Percentiles rank a stretch among this genome's conserved stretches.
Conservation (phyloP, 2,113 vertebrate genomes). For the Heterocephalus glaber region DNA sequence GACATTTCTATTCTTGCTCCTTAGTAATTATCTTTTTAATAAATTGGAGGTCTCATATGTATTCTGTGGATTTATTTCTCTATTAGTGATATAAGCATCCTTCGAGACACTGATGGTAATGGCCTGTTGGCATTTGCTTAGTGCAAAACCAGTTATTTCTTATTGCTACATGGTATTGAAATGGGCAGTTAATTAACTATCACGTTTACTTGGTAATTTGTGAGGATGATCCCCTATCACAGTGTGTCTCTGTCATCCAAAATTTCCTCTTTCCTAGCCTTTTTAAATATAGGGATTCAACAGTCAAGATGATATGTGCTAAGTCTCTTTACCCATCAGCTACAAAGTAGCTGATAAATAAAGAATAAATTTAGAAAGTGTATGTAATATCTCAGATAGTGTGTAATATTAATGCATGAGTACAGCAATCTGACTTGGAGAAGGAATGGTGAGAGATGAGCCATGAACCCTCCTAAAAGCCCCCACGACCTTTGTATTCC, state of each 20-base stretch:
- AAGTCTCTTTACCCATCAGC: neutral
- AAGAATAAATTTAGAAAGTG: neutral
- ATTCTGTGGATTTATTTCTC: neutral
- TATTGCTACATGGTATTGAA: neutral
- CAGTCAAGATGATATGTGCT: neutral
- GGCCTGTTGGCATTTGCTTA: neutral
- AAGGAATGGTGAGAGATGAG: too few relatives aligned
- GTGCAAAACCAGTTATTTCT: neutral
- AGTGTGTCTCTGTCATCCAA: neutral
- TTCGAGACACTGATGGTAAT: neutral
- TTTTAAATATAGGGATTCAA: neutral
- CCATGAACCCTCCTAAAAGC: neutral
- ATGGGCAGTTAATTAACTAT: neutral
- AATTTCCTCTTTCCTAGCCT: neutral
- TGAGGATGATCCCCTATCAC: too few relatives aligned
- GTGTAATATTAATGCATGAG: neutral
- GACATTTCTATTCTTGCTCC: neutral
- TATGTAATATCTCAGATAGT: neutral
- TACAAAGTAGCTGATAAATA: neutral
- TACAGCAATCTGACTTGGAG: neutral
- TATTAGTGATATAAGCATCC: neutral
- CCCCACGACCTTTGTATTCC: constrained; percentile 73
- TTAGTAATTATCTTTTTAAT: neutral
- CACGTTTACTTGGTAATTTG: neutral
- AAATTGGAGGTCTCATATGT: too few relatives aligned